Base-by-base conservation (phyloP, 92 coral and sea anemone genomes). In the Meandrina meandrites region DNA sequence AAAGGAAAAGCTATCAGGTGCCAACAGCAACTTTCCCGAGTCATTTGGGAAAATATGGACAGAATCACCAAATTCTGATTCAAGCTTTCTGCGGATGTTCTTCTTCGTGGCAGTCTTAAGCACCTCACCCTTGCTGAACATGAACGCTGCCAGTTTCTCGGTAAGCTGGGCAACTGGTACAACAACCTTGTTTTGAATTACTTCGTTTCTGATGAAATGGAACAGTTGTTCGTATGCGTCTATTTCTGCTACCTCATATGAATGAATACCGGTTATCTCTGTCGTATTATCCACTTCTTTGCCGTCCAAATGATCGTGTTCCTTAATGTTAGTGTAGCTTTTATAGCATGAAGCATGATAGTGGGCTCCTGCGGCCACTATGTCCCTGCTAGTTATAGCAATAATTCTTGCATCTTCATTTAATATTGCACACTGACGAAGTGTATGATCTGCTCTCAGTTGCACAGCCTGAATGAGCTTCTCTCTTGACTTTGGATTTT, bases 71-170 rank as follows among this genome's bases (percentile, higher is more conserved):
- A 87, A 60, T 70, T 81, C 88, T 74, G 84, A 47, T 42, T 83
- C 85, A 40, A 79, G 84, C 83, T 76, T 83, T 70, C 89, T 86
- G 15, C 90, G 74, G 50, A 89, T 79, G 85, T 90, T 70, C 79
- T 90, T 87, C 79, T 79, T 87, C 28, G 93, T 12, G 77, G 93
- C 78, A 72, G 53, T 66, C 54, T 84, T 84, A 18, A 84, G 84
- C 56, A 34, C 76, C 40, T 78, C 83, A 69, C 88, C 88, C 88
- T 83, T 78, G 64, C 78, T 58, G 83, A 85, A 76, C 70, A 85
- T 80, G 82, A 78, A 85, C 19, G 64, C 83, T 80, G 70, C 86
- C 89, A 89, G 86, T 67, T 54, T 79, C 85, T 84, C 62, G 28
- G 89, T 85, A 66, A 84, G 84, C 83, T 85, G 80, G 32, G 86